Evolutionary conservation across 2,797 vertebrate species (phyloP), one percentile per base, ranked within the genome.

Genomic region (Oreortyx pictus): DNA sequence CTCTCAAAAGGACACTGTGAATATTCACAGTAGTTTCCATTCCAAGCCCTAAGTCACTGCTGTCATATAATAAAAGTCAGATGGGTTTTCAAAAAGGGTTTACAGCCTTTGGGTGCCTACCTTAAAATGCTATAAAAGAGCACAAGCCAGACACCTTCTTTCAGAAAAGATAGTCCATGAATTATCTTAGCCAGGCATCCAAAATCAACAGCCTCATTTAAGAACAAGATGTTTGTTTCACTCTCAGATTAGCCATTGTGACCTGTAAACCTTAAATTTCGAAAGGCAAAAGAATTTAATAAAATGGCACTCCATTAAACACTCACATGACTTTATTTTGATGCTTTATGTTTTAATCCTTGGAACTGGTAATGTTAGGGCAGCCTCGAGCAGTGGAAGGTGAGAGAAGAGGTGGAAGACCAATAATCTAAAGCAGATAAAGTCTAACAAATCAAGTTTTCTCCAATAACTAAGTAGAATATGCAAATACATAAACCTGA

Each of bases 121-220:
- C 60, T 41, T 11, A 27, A 66, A 46, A 29, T 7, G 3, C 50
- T 82, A 39, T n/a, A 35, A 35, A 33, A 7, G 5, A 35, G 33
- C 3, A 3, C 8, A 22, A 64, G 18, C 19, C n/a, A 1, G 5
- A 7, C 2, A 3, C 20, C 43, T 31, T 0, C 50, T 64, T 49
- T 37, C n/a, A 47, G 39, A 71, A 71, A 60, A 46, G 9, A 24
- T 3, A 12, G 6, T 2, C 4, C 54, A 14, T 31, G 47, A 49
- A 6, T 29, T 46, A 41, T 39, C 35, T 46, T 35, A 27, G 15
- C 9, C 25, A 20, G 13, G 12, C 17, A 5, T 7, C 4, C 5
- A 37, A 66, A 89, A 74, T 44, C 27, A 37, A 52, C 11, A 18
- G 4, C 39, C 12, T 68, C 72, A 33, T 61, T 77, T 84, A 4